Evolutionary conservation across 2,888 invertebrate species (phyloP).

Genomic region (Drosophila paramelanica): DNA sequence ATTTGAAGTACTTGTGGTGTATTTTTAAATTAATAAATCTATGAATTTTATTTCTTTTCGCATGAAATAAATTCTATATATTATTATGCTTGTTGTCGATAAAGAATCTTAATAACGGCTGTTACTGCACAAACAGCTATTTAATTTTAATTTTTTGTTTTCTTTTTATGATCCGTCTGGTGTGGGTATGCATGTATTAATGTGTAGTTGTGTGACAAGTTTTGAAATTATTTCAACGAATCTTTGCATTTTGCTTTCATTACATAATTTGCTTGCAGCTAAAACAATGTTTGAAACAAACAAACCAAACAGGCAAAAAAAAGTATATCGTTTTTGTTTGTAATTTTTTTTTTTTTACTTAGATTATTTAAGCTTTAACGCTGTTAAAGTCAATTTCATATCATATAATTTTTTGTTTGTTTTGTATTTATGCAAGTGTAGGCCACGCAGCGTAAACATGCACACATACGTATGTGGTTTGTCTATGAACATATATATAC

Average conservation of each 20-base stretch:
- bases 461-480: conserved; percentile 35
- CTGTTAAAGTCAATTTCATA: conserved; percentile 48
- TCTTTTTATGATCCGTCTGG: conserved; percentile 55
- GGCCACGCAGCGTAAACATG: conserved; percentile 45
- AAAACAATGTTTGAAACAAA: conserved; percentile 77
- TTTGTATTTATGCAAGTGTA: conserved; percentile 50
- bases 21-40: conserved; percentile 82
- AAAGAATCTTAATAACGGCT: conserved; percentile 63
- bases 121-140: conserved; percentile 51
- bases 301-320: conserved; percentile 68
- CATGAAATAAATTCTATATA: conserved; percentile 77
- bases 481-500: conserved; percentile 32
- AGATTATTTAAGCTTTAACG: conserved; percentile 51
- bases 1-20: conserved; percentile 71
- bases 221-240: conserved; percentile 63
- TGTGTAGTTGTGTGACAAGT: conserved; percentile 51
- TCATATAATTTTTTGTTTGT: conserved; percentile 36
- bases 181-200: conserved; percentile 41
- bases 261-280: conserved; percentile 78
- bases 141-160: conserved; percentile 41
- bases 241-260: conserved; percentile 51
- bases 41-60: conserved; percentile 73
- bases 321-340: conserved; percentile 43
- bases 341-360: conserved; percentile 35
- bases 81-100: conserved; percentile 62